Evolutionary conservation across 2,113 vertebrate genomes (phyloP).

Genomic region (Epinephelus fuscoguttatus): DNA sequence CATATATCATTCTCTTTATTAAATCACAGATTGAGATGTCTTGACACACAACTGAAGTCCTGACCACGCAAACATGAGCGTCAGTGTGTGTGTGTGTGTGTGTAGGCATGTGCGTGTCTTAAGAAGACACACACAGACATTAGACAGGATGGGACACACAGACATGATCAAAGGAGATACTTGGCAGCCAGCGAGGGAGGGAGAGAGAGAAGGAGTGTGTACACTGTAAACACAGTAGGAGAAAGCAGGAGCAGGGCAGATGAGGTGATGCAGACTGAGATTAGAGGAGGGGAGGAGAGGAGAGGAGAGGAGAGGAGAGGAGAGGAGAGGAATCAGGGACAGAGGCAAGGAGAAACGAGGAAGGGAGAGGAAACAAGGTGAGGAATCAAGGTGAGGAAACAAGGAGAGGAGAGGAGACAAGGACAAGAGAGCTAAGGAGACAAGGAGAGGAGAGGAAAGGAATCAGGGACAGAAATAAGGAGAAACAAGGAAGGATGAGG

Average conservation of each 20-base stretch:
- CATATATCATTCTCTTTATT: conserved; percentile 36
- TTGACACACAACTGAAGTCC: conserved; percentile 19
- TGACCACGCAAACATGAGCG: neutral
- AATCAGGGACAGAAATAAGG: too few species aligned
- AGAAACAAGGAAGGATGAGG: neutral
- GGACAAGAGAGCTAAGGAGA: neutral
- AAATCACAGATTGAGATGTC: conserved; percentile 12
- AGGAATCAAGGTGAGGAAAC: neutral
- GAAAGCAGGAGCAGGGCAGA: neutral
- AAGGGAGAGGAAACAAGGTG: too few species aligned
- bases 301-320: neutral
- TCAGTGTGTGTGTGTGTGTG: neutral
- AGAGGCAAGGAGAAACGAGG: neutral
- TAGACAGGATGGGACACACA: conserved; percentile 15
- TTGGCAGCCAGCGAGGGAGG: conserved; percentile 5
- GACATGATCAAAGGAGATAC: conserved; percentile 47
- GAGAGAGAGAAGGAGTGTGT: neutral
- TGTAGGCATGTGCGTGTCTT: neutral
- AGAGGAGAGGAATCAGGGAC: neutral
- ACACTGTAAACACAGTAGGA: conserved; percentile 13
- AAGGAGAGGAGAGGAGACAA: neutral
- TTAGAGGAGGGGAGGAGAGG: neutral
- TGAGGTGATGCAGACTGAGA: conserved; percentile 4
- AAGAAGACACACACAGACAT: conserved; percentile 30
- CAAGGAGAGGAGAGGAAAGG: neutral